A percentile compares a stretch with the other conserved stretches of the same genome.
Evolutionary conservation across 2,888 invertebrate genomes (phyloP).

Genomic region (Drepanosiphum platanoidis): DNA sequence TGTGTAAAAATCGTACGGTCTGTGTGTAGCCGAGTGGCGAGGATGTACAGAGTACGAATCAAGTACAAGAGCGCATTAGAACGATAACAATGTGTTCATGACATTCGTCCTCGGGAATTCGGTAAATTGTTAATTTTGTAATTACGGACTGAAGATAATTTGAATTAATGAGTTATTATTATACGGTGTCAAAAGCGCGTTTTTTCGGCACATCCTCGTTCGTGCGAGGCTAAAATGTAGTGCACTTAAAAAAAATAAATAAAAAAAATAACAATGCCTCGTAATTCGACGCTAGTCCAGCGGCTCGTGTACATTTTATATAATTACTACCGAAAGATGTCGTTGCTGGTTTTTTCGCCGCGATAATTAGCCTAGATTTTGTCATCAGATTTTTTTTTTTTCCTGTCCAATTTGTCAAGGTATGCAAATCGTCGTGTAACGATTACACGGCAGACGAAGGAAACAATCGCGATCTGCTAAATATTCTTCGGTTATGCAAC

Average conservation of each 20-base stretch:
- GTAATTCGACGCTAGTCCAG: not conserved
- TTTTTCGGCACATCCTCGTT: not conserved
- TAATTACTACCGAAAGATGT: not conserved
- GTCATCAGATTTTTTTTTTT: constrained; percentile 13
- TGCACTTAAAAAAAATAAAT: constrained; percentile 9
- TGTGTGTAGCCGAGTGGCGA: not conserved
- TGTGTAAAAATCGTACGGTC: not conserved
- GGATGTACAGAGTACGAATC: constrained; percentile 15
- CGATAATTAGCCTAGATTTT: constrained; percentile 50
- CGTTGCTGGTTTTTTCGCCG: not conserved
- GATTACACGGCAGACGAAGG: constrained; percentile 18
- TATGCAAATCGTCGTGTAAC: constrained; percentile 47
- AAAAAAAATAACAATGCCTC: not conserved
- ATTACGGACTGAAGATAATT: constrained; percentile 4
- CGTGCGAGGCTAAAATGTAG: constrained; percentile 16
- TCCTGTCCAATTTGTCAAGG: constrained; percentile 45
- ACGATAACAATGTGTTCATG: constrained; percentile 29
- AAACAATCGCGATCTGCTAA: constrained; percentile 30
- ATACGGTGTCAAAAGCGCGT: not conserved
- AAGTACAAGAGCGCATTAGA: not conserved
- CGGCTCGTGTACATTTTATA: not conserved
- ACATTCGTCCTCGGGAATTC: constrained; percentile 41
- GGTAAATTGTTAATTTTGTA: not conserved
- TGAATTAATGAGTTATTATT: not conserved
- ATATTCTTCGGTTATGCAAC: constrained; percentile 48